Evolutionary conservation across 2,888 invertebrate species (phyloP), one percentile per base, ranked within the genome.

Genomic region (Melanargia galathea): DNA sequence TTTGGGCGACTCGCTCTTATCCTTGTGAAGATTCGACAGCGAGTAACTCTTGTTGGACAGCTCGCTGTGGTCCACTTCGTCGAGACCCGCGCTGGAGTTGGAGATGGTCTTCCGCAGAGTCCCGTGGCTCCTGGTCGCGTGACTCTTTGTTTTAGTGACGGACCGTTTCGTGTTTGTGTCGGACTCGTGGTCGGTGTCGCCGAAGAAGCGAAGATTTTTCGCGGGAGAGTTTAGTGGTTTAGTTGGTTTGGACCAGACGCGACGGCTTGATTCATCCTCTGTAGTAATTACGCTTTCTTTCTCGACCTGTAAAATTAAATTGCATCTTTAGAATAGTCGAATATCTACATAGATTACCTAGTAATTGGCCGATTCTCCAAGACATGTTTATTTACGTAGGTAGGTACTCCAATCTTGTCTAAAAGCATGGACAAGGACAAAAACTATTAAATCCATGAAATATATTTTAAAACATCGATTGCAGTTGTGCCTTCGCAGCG

Each of bases 201-300:
- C 96, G 83, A 96, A 96, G 92, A 96, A 96, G 56, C 96, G 93
- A 11, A 96, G 92, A 85, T 93, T 96, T 81, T 96, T 96, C 33
- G 93, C 92, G 8, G 93, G 93, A 1, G 88, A 87, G 65, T 81
- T 86, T 4, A 85, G 72, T 0, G 85, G 82, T 38, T 85, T 85
- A 1, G 75, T 69, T 22, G 81, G 70, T 62, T 87, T 86, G 0
- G 82, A 73, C 75, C 90, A 90, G 16, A 78, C 67, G 62, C 90
- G 86, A 57, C 90, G 79, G 11, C 84, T 78, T 18, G 87, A 78
- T 62, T 93, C 93, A 66, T 93, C 93, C 78, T 94, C 94, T 56
- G 93, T 92, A 33, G 93, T 92, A 63, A 92, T 82, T 64, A 85
- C 76, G 71, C 87, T 92, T 54, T 90, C 92, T 72, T 90, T 91